A percentile compares a stretch with the other conserved stretches of the same genome.
phyloP scores from a whole-genome alignment of 30 jellyfish, hydroid and myxozoan species.

The Phacellophora camtschatica region DNA sequence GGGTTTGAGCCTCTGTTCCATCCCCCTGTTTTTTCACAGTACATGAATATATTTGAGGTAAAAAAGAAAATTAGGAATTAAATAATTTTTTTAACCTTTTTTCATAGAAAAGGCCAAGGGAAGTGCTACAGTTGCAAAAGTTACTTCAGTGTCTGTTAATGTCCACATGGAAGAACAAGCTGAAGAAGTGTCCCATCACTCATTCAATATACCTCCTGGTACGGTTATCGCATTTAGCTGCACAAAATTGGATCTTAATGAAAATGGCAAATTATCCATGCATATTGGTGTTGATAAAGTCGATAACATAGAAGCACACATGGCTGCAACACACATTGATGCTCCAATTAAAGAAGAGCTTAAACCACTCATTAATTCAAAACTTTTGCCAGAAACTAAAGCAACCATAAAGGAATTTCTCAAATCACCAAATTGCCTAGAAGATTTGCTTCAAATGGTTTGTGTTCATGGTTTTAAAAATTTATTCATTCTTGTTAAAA shows the following conservation, averaged over 20 bases:
- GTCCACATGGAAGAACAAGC: slow-evolving; percentile 54
- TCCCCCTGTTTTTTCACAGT: too few relatives aligned
- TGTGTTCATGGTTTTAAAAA: too few relatives aligned
- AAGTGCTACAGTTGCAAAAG: slow-evolving; percentile 55
- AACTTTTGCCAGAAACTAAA: slow-evolving; percentile 8
- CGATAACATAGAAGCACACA: slow-evolving; percentile 47
- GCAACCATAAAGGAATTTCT: neutral
- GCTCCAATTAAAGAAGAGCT: slow-evolving; percentile 15
- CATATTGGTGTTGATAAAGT: slow-evolving; percentile 78
- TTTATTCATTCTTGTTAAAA: too few relatives aligned
- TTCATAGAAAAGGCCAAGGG: slow-evolving; percentile 40
- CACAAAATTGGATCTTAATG: slow-evolving; percentile 63
- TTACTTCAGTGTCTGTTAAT: slow-evolving; percentile 51
- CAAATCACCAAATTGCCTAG: slow-evolving; percentile 24
- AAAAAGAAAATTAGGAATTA: too few relatives aligned
- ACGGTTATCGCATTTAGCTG: slow-evolving; percentile 92
- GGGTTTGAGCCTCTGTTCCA: too few relatives aligned
- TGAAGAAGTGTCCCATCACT: slow-evolving; percentile 37
- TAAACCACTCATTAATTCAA: slow-evolving; percentile 6
- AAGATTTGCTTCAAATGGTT: slow-evolving; percentile 36
- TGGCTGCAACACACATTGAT: neutral
- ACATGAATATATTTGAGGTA: too few relatives aligned
- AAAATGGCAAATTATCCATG: slow-evolving; percentile 52
- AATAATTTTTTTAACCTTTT: too few relatives aligned
- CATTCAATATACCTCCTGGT: slow-evolving; percentile 78